These are phyloP conservation scores for Porites divaricata DNA, from an alignment of 92 coral and sea anemone genomes.

Conservation along the genomic window DNA sequence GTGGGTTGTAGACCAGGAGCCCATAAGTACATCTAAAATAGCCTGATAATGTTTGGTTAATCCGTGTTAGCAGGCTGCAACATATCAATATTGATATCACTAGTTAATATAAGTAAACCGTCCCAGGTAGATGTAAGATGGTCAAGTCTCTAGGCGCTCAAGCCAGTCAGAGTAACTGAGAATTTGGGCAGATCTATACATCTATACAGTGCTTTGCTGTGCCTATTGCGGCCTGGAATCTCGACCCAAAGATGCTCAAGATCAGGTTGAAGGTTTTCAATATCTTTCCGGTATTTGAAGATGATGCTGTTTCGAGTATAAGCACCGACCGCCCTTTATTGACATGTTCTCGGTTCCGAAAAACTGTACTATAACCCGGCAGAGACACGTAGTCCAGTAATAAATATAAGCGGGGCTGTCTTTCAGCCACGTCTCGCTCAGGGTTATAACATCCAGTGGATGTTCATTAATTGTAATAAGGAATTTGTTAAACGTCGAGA, in stretches of 20 bases:
- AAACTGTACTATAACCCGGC: constrained; percentile 41
- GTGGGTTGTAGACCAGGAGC: too few relatives aligned
- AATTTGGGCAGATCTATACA: constrained; percentile 21
- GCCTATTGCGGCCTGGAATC: constrained; percentile 30
- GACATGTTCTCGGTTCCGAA: constrained; percentile 45
- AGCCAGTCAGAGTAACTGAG: constrained; percentile 41
- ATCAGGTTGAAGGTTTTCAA: constrained; percentile 16
- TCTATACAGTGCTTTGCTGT: constrained; percentile 25
- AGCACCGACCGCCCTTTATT: constrained; percentile 38
- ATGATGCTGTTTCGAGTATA: constrained; percentile 20
- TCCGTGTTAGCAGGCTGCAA: constrained; percentile 24
- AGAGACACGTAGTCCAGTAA: constrained; percentile 52
- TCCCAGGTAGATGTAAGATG: constrained; percentile 61
- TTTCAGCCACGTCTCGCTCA: constrained; percentile 67
- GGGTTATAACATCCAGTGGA: constrained; percentile 47
- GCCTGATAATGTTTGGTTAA: too few relatives aligned
- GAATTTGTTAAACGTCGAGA: neutral
- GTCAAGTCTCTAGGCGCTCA: constrained; percentile 44
- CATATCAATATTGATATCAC: constrained; percentile 66
- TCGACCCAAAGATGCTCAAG: constrained; percentile 35
- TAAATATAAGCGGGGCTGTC: too few relatives aligned
- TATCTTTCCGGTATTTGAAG: constrained; percentile 21
- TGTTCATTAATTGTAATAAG: constrained; percentile 33
- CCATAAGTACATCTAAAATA: too few relatives aligned
- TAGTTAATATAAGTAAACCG: constrained; percentile 55